phyloP scores from a whole-genome alignment of 2,113 vertebrate species.

The Amblyornis subalaris region DNA sequence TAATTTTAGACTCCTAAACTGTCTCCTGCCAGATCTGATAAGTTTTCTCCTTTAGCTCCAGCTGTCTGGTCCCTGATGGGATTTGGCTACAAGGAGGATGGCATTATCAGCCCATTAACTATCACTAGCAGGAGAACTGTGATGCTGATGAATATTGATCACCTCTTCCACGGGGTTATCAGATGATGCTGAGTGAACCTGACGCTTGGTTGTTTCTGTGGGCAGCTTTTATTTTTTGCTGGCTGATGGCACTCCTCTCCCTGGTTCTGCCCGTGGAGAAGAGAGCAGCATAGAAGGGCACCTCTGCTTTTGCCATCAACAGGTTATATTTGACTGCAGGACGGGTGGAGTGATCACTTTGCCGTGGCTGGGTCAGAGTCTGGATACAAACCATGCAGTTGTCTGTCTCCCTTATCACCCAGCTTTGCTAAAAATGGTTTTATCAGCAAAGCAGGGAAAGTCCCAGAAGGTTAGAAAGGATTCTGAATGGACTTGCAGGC shows the following conservation, averaged over 20 bases:
- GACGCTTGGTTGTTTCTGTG: constrained; percentile 26
- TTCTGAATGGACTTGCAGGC: background rate
- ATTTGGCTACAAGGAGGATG: constrained; percentile 59
- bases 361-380: background rate
- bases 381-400: background rate
- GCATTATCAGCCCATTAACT: constrained; percentile 67
- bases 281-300: background rate
- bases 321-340: background rate
- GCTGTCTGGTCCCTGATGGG: constrained; percentile 58
- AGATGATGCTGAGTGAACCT: constrained; percentile 57
- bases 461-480: background rate
- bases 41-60: constrained; percentile 48
- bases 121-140: constrained; percentile 51
- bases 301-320: background rate
- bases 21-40: constrained; percentile 66
- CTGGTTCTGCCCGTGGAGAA: background rate
- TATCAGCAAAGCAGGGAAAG: background rate
- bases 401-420: background rate
- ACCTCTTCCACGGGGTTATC: constrained; percentile 41
- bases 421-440: background rate
- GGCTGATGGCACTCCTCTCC: background rate
- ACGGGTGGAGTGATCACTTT: background rate
- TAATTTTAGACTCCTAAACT: constrained; percentile 67
- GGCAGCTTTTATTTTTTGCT: constrained; percentile 22
- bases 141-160: constrained; percentile 72